Evolutionary conservation across 2,113 vertebrate species (phyloP), one percentile per base, ranked within the genome.

Genomic region (Hemichromis elongatus): DNA sequence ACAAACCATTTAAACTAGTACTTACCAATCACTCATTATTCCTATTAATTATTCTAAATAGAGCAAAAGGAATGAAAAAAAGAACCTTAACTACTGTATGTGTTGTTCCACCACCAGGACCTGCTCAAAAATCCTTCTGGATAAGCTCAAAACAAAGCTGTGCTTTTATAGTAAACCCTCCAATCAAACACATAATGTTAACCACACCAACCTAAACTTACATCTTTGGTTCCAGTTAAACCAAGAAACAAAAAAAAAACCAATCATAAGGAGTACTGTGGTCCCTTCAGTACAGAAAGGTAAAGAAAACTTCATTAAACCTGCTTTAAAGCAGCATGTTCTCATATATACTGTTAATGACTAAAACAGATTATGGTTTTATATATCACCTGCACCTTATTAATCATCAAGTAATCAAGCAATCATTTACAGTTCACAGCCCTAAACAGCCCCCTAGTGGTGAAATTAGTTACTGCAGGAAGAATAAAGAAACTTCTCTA

Each of bases 361-460:
- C 40, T 81, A 14, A 24, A 18, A 40, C 7, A 50, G 35, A n/a
- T 42, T 77, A 68, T 21, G 12, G 1, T 21, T 80, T 54, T 81
- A 1, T 37, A 55, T 42, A 79, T 57, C 11, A 33, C 79, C 52
- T 1, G 3, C 13, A 80, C 63, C 12, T 78, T 19, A 79, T 40
- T 21, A 73, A 70, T 85, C 57, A 26, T 80, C 13, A 52, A 77
- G 3, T 80, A 68, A 70, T 26, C 11, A 56, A 47, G 50, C 11
- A 45, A 66, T 54, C 3, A 87, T 81, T 59, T 50, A 2, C 12
- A 59, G 35, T 59, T 86, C 14, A 30, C 9, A 18, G 80, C 50
- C 45, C 53, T 79, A 50, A 73, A 55, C 24, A 56, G 86, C 89
- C 93, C 79, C 56, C 86, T 91, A 85, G 75, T 93, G 93, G 90